These are phyloP conservation scores for Dugesia japonica DNA, from an alignment of 2,888 invertebrate species.

Conservation along the genomic window DNA sequence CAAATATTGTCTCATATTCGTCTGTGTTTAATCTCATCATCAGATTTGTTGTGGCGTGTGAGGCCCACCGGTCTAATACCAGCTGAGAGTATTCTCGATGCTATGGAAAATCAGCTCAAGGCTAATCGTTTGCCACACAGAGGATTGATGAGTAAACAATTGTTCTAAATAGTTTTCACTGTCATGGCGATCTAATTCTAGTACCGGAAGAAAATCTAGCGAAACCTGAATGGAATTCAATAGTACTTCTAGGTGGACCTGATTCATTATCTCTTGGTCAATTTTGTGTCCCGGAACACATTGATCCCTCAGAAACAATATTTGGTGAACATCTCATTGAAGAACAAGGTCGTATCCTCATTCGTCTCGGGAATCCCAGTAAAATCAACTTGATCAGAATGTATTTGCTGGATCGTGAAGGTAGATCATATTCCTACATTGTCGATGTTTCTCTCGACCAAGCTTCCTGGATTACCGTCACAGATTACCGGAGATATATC, in stretches of 20 bases:
- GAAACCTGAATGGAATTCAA: constrained; percentile 61
- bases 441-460: constrained; percentile 88
- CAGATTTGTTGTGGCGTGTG: constrained; percentile 71
- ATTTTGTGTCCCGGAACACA: neutral
- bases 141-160: neutral
- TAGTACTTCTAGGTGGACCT: constrained; percentile 70
- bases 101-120: constrained; percentile 53
- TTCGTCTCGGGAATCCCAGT: constrained; percentile 60
- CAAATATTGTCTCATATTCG: constrained; percentile 50
- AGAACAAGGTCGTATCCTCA: constrained; percentile 59
- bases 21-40: constrained; percentile 67
- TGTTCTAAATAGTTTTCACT: neutral
- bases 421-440: constrained; percentile 73
- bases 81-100: constrained; percentile 77
- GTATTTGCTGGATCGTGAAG: constrained; percentile 81
- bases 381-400: constrained; percentile 82
- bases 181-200: constrained; percentile 43
- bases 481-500: constrained; percentile 75
- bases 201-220: constrained; percentile 83
- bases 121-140: neutral
- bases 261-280: neutral
- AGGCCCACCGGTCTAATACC: constrained; percentile 69
- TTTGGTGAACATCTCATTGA: constrained; percentile 38
- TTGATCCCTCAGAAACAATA: neutral
- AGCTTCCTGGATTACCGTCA: constrained; percentile 76